These are phyloP conservation scores for Acrobasis suavella DNA, from an alignment of 2,888 invertebrate genomes.

Conservation along the genomic window DNA sequence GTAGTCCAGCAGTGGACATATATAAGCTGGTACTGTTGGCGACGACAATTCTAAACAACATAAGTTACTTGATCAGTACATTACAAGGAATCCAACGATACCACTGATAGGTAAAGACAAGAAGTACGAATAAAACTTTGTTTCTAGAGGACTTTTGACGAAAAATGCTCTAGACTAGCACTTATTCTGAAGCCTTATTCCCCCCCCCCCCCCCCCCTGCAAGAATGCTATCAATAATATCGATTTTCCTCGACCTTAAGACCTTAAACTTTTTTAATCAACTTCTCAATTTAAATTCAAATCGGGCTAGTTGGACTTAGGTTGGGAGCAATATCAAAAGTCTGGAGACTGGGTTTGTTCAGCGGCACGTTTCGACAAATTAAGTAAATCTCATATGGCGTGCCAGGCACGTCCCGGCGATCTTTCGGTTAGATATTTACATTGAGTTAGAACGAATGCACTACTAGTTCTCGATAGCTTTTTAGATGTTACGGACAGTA, in stretches of 20 bases:
- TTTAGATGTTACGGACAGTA: too few relatives aligned
- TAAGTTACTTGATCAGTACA: too few relatives aligned
- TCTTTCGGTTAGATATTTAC: constrained; percentile 56
- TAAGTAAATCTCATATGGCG: constrained; percentile 61
- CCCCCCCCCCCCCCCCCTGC: too few relatives aligned
- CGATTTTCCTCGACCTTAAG: neutral
- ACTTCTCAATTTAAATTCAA: constrained; percentile 1
- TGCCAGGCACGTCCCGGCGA: constrained; percentile 58
- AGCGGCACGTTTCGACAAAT: constrained; percentile 54
- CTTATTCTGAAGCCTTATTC: too few relatives aligned
- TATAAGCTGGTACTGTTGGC: too few relatives aligned
- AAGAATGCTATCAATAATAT: neutral
- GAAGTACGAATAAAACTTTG: too few relatives aligned
- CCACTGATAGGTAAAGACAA: too few relatives aligned
- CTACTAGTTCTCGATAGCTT: constrained; percentile 40
- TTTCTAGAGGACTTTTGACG: too few relatives aligned
- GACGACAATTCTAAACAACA: too few relatives aligned
- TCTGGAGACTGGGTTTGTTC: constrained; percentile 42
- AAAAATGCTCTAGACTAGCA: too few relatives aligned
- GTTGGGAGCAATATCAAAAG: constrained; percentile 35
- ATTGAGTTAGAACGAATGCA: constrained; percentile 45
- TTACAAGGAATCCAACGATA: too few relatives aligned
- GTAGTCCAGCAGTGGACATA: too few relatives aligned
- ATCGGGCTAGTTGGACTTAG: constrained; percentile 1
- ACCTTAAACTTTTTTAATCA: constrained; percentile 16